Evolutionary conservation across 2,113 vertebrate genomes (phyloP).

Genomic region (Barbus barbus): DNA sequence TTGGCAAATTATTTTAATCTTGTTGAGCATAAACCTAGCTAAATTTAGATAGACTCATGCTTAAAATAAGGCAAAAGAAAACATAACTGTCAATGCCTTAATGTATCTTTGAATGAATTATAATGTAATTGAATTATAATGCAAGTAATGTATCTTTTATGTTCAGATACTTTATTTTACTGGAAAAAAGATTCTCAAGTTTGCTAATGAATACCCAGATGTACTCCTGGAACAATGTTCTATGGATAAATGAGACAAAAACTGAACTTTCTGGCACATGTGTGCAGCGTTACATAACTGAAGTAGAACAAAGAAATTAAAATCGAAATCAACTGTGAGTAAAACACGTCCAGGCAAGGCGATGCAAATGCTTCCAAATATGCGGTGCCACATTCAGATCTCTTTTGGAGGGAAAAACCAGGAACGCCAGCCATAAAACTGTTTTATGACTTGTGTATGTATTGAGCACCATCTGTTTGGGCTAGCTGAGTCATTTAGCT

Average conservation of each 20-base stretch:
- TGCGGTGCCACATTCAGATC: not conserved
- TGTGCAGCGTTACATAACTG: not conserved
- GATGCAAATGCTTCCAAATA: conserved; percentile 31
- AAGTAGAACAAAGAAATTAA: not conserved
- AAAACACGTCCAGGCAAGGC: not conserved
- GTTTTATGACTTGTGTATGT: conserved; percentile 36
- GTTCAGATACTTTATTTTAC: not conserved
- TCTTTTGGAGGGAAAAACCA: not conserved
- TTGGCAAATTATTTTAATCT: not conserved
- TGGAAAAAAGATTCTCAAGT: not conserved
- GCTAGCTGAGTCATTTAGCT: conserved; percentile 51
- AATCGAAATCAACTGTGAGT: conserved; percentile 1
- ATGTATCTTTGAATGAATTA: too few species aligned
- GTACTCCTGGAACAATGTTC: not conserved
- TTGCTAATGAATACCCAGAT: conserved; percentile 1
- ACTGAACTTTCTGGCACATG: not conserved
- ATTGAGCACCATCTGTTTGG: conserved; percentile 49
- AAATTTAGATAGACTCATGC: not conserved
- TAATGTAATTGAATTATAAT: too few species aligned
- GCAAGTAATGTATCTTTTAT: not conserved
- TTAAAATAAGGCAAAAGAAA: not conserved
- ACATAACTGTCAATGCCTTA: not conserved
- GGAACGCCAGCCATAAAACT: conserved; percentile 24
- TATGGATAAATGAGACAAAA: not conserved
- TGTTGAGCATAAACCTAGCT: not conserved